Percentiles rank a stretch among this genome's conserved stretches.
These are phyloP conservation scores for Notarius lentiginosus DNA, from an alignment of 2,113 vertebrate species.

Conservation along the genomic window DNA sequence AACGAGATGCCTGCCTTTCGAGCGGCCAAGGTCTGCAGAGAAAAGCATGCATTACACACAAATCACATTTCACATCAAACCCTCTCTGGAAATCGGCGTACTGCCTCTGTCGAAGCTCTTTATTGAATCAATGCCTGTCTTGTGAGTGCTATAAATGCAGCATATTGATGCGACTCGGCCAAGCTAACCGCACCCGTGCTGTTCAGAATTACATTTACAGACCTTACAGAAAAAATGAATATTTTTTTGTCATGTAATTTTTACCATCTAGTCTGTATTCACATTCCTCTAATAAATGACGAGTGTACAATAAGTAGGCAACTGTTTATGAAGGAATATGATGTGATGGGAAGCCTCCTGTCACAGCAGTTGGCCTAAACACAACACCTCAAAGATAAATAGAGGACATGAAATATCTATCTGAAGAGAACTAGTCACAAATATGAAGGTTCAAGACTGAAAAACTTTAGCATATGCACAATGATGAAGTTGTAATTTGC, in stretches of 20 bases:
- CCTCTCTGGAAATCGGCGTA: not conserved
- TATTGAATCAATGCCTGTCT: not conserved
- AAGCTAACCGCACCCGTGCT: not conserved
- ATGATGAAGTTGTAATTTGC: not conserved
- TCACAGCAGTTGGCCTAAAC: not conserved
- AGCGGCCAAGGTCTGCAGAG: constrained; percentile 87
- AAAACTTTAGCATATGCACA: not conserved
- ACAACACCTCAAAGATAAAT: not conserved
- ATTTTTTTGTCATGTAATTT: not conserved
- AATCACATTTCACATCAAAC: not conserved
- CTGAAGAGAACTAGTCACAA: not conserved
- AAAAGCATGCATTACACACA: not conserved
- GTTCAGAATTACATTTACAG: not conserved
- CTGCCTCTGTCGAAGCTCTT: not conserved
- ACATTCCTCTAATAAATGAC: not conserved
- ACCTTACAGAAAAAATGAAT: not conserved
- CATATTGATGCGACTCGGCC: not conserved
- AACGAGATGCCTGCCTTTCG: constrained; percentile 97
- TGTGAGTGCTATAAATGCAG: not conserved
- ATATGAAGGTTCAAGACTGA: not conserved
- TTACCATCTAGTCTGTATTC: not conserved
- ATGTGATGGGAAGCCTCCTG: not conserved
- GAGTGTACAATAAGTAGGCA: not conserved
- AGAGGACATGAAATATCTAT: not conserved
- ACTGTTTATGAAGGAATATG: not conserved